These are phyloP conservation scores for Drosophila suboccidentalis DNA, from an alignment of 2,888 invertebrate species.

Conservation along the genomic window DNA sequence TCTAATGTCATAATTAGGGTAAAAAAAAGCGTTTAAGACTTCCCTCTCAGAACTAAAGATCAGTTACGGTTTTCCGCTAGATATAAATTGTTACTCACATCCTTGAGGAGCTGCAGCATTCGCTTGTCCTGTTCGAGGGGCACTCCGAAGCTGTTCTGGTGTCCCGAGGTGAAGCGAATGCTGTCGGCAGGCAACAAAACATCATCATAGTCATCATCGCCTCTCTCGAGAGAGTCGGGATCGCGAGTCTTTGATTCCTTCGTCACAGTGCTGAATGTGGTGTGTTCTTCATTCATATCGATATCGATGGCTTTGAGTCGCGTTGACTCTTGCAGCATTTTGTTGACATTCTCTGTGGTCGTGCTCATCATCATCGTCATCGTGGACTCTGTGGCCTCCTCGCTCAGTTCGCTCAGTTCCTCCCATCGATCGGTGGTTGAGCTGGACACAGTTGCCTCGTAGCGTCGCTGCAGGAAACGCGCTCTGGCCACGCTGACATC, in stretches of 20 bases:
- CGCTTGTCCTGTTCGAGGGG: slow-evolving; percentile 88
- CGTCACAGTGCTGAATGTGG: slow-evolving; percentile 36
- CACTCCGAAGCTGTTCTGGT: slow-evolving; percentile 88
- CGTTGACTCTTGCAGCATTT: slow-evolving; percentile 67
- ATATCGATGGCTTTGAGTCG: slow-evolving; percentile 62
- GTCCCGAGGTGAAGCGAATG: slow-evolving; percentile 87
- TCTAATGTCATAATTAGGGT: no score
- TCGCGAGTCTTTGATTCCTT: slow-evolving; percentile 17
- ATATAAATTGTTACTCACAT: slow-evolving; percentile 63
- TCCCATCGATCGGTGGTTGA: slow-evolving; percentile 39
- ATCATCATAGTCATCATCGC: slow-evolving; percentile 68
- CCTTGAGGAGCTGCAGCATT: slow-evolving; percentile 83
- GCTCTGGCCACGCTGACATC: slow-evolving; percentile 82
- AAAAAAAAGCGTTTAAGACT: no score
- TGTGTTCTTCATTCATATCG: slow-evolving; percentile 38
- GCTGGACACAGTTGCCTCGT: slow-evolving; percentile 45
- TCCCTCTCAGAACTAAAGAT: not conserved
- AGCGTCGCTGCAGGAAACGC: slow-evolving; percentile 73
- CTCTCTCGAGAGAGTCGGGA: slow-evolving; percentile 10
- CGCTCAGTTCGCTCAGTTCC: slow-evolving; percentile 23
- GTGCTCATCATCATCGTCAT: slow-evolving; percentile 23
- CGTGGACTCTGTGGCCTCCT: slow-evolving; percentile 32
- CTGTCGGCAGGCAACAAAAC: slow-evolving; percentile 73
- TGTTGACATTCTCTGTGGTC: slow-evolving; percentile 19
- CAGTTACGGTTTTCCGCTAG: not conserved